Evolutionary conservation across 2,113 vertebrate species (phyloP).

Genomic region (Xiphophorus couchianus): DNA sequence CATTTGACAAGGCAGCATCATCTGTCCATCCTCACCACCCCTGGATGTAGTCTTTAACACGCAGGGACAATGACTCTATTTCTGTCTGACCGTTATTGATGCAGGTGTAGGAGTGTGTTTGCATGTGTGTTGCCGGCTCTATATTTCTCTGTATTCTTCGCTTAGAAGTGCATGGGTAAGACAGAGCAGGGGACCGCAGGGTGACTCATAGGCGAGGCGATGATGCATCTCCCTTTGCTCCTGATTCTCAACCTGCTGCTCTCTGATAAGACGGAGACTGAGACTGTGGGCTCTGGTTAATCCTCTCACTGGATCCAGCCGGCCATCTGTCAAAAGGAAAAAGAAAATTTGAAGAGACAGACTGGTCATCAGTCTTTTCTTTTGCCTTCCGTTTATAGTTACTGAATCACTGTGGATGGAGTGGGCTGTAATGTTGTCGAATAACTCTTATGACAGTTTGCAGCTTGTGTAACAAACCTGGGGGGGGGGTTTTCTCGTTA

Average conservation of each 20-base stretch:
- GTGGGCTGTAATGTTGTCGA: constrained; percentile 55
- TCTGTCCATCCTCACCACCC: constrained; percentile 22
- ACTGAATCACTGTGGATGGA: constrained; percentile 59
- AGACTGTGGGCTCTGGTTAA: constrained; percentile 49
- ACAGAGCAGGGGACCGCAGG: constrained; percentile 35
- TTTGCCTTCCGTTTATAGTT: constrained; percentile 59
- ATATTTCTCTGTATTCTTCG: constrained; percentile 11
- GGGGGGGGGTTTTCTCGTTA: too few relatives aligned
- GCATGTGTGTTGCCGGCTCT: constrained; percentile 3
- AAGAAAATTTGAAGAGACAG: constrained; percentile 42
- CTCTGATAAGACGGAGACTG: constrained; percentile 50
- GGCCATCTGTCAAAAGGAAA: constrained; percentile 40
- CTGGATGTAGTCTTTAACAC: constrained; percentile 29
- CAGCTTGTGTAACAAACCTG: constrained; percentile 43
- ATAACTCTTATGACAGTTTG: constrained; percentile 55
- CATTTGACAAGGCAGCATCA: constrained; percentile 25
- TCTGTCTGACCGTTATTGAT: constrained; percentile 34
- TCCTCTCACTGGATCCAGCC: constrained; percentile 41
- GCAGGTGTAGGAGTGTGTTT: constrained; percentile 19
- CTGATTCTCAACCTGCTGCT: constrained; percentile 55
- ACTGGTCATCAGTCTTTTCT: constrained; percentile 45
- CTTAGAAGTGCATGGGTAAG: constrained; percentile 27
- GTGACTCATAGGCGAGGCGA: constrained; percentile 57
- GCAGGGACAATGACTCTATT: constrained; percentile 30
- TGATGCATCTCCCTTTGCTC: constrained; percentile 41